Base-by-base conservation (phyloP, 2,113 vertebrate genomes). In the Centrocercus urophasianus region DNA sequence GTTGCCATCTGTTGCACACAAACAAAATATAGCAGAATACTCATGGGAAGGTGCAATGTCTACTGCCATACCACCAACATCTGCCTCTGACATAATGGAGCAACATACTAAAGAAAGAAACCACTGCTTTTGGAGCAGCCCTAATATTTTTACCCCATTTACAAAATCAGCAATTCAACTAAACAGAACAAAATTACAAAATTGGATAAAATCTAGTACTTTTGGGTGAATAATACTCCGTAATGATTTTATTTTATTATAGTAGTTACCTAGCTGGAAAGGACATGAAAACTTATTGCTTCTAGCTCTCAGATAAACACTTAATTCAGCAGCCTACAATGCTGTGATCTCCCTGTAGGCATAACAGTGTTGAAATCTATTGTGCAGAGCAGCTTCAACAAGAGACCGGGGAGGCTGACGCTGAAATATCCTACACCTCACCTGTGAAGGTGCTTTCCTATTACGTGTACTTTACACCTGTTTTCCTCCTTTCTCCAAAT, bases 341-440 rank as follows among this genome's bases (percentile, higher is more conserved):
- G 18, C 48, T 63, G 17, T 11, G 10, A 28, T 94, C 28, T 69
- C 73, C 43, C 57, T 84, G 32, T 86, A 70, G 38, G 28, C 32
- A 75, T 28, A 88, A 78, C 32, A 71, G 50, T 40, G 57, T 22
- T 60, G 47, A 87, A 91, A 91, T 52, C 32, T 56, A 52, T 18
- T 87, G 61, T 60, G 61, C 43, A 72, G 30, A 56, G 21, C 38
- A 72, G 12, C 28, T 92, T 89, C 81, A 86, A 20, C 65, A 67
- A 60, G 61, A 79, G 28, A 84, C 17, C 19, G 75, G 47, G 70
- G 42, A 92, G 57, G 75, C 32, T 91, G 74, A 93, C 89, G 77
- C 87, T 91, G 74, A 25, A 92, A 87, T 75, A 91, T n/a, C 77
- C 77, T 91, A 82, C 73, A 84, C 66, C 36, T 64, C 60, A 89